Base-by-base conservation (phyloP, 2,797 vertebrate genomes). In the Arrhamphus sclerolepis region DNA sequence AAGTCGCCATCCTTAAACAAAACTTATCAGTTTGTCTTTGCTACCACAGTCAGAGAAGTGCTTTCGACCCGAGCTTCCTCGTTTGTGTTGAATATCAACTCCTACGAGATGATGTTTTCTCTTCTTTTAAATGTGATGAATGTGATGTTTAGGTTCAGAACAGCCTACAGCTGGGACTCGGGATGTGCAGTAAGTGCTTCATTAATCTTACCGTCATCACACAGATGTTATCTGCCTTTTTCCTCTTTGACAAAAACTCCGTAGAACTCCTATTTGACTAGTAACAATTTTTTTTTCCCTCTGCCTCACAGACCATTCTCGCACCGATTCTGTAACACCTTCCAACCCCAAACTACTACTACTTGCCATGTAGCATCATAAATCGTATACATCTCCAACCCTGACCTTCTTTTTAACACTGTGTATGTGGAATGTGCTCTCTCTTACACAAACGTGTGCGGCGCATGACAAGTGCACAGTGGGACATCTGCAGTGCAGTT, bases 161-260 rank as follows among this genome's bases (percentile, higher is more conserved):
- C 48, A 62, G 52, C 64, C 29, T 42, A 18, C 75, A 67, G 66
- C 56, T 68, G 68, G 65, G 66, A 61, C 66, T 38, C 43, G 49
- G 60, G 67, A 65, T 80, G 83, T 82, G 83, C 73, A 78, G 75
- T 91, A 89, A 91, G 88, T 88, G 88, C 90, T 80, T 68, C 56
- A 73, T 87, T 70, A 62, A 72, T 76, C 74, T 81, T 74, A 70
- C 74, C 76, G 75, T 82, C 76, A 66, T 82, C 64, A 44, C 18
- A 44, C 57, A 65, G 60, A 68, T 67, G 56, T 60, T 24, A 46
- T 47, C 59, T 50, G 54, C 54, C 44, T 66, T 66, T 63, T 72
- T 63, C 70, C 63, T 60, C 62, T 78, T 72, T 34, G 34, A 71
- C 53, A 58, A 38, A 38, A 38, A 38, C 34, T 38, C 5, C 1